phyloP scores from a whole-genome alignment of 2,888 invertebrate genomes.

The Drosophila mercatorum region DNA sequence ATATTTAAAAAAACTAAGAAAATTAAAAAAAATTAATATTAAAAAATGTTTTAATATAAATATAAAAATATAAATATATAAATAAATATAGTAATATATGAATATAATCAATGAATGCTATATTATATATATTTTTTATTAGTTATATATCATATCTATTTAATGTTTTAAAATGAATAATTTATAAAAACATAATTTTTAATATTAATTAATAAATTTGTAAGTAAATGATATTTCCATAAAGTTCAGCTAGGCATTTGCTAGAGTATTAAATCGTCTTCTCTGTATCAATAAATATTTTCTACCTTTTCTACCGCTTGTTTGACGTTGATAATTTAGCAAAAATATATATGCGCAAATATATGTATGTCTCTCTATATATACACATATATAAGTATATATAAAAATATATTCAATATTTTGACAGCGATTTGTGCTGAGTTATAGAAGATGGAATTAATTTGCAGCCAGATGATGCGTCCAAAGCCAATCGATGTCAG shows the following conservation, averaged over 20 bases:
- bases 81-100: no score
- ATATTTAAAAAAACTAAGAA: no score
- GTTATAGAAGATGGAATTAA: conserved; percentile 72
- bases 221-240: background rate
- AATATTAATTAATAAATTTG: background rate
- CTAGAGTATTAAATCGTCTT: background rate
- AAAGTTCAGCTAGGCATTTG: background rate
- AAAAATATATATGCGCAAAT: conserved; percentile 23
- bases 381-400: background rate
- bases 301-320: conserved; percentile 30
- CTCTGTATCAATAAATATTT: background rate
- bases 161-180: no score
- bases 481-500: conserved; percentile 36
- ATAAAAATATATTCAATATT: conserved; percentile 65
- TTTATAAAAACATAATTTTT: no score
- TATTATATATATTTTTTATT: no score
- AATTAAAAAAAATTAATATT: no score
- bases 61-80: no score
- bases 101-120: no score
- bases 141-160: no score
- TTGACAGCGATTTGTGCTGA: conserved; percentile 72
- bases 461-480: conserved; percentile 61
- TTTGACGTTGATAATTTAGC: conserved; percentile 73
- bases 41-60: no score
- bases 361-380: conserved; percentile 5